Percentiles rank a stretch among this genome's conserved stretches.
phyloP scores from a whole-genome alignment of 1,140 invertebrate genomes.

The Temnothorax nylanderi region DNA sequence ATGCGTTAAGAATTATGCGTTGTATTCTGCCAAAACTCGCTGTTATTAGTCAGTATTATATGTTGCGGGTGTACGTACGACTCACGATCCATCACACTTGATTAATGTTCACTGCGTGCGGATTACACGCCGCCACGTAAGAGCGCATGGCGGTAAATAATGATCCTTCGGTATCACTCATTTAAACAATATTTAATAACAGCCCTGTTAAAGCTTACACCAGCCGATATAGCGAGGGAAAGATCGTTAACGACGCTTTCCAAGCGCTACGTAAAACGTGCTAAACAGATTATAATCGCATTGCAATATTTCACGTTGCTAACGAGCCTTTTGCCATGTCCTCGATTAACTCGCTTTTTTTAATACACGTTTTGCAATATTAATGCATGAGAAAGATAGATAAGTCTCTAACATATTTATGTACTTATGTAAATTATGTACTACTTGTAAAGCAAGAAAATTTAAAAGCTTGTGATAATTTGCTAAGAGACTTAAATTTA shows the following conservation, averaged over 20 bases:
- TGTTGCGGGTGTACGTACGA: slow-evolving; percentile 7
- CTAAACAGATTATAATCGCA: slow-evolving; percentile 46
- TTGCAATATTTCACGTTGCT: slow-evolving; percentile 37
- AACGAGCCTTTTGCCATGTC: slow-evolving; percentile 4
- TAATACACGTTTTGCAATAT: not conserved
- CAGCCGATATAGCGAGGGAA: slow-evolving; percentile 13
- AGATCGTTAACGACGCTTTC: slow-evolving; percentile 27
- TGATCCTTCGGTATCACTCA: slow-evolving; percentile 45
- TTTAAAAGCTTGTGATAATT: not conserved
- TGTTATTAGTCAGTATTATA: slow-evolving; percentile 29
- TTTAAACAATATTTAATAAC: slow-evolving; percentile 61
- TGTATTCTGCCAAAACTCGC: slow-evolving; percentile 21
- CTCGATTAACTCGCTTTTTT: not conserved
- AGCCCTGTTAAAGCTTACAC: slow-evolving; percentile 20
- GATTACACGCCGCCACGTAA: slow-evolving; percentile 27
- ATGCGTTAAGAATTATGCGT: not conserved
- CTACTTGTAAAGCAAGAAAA: not conserved
- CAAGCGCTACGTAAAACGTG: slow-evolving; percentile 1
- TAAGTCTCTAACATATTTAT: not conserved
- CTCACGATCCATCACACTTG: slow-evolving; percentile 46
- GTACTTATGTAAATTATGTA: not conserved
- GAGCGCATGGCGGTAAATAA: slow-evolving; percentile 30
- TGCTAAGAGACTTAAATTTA: not conserved
- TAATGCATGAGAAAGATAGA: not conserved
- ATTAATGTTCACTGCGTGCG: slow-evolving; percentile 44